Evolutionary conservation across 2,797 vertebrate genomes (phyloP), one percentile per base, ranked within the genome.

Genomic region (Anniella stebbinsi): DNA sequence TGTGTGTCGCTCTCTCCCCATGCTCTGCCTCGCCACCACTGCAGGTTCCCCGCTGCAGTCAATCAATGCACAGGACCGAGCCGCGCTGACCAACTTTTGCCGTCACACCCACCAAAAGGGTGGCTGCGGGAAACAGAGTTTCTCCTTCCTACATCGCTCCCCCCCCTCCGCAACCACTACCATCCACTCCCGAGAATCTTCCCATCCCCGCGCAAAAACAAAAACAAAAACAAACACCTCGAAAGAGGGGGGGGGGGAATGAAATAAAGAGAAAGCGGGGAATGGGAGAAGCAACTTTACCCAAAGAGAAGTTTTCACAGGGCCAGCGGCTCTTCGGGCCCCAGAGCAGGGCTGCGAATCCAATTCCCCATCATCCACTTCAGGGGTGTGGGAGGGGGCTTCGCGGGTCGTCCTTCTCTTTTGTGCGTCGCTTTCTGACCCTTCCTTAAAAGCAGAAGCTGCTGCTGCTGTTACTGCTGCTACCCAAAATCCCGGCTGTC

Each of bases 281-380:
- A 18, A 93, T 87, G 48, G 67, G 23, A 72, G 33, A 84, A 73
- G 86, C 92, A 95, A 97, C 97, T 97, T 97, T 97, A 97, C 97
- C 97, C 94, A 87, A 93, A 92, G 94, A 97, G 96, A 97, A 96
- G 95, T 96, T 95, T 97, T 96, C 96, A 96, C 94, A 88, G 92
- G 85, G 95, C 94, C 96, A 95, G 96, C 94, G 94, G 94, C 93
- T 93, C 94, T 91, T 78, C 93, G 84, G 96, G 51, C 38, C 51
- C 60, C 88, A 15, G 94, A 93, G 95, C 95, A 73, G 87, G 93
- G 91, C 95, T 36, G 86, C 89, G 90, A 91, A 87, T 88, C 95
- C 93, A 88, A 92, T 94, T 93, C 96, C 96, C 96, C 96, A 97
- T 97, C 96, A 91, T 95, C 96, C 96, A 94, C 95, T 96, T 92